Evolutionary conservation across 2,888 invertebrate species (phyloP).

Genomic region (Patella caerulea): DNA sequence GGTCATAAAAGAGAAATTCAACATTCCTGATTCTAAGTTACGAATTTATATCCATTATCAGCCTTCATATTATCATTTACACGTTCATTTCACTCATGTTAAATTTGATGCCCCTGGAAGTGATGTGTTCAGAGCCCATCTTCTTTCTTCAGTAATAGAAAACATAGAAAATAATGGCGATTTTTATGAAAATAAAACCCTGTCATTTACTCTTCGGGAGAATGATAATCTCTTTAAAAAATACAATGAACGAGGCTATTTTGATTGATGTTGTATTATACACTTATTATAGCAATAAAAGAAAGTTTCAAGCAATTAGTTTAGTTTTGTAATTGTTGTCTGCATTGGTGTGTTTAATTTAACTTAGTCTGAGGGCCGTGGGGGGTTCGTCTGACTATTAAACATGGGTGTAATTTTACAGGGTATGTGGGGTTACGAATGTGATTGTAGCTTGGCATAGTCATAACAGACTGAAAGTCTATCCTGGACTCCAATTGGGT

Average conservation of each 20-base stretch:
- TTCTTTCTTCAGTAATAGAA: constrained; percentile 88
- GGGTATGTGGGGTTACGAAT: too few relatives aligned
- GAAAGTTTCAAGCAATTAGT: too few relatives aligned
- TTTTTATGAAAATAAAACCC: constrained; percentile 86
- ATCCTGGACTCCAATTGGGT: too few relatives aligned
- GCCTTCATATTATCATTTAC: constrained; percentile 96
- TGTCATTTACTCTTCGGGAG: constrained; percentile 86
- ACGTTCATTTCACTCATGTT: constrained; percentile 89
- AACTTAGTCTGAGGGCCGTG: too few relatives aligned
- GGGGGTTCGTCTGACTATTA: too few relatives aligned
- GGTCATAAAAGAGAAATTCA: constrained; percentile 84
- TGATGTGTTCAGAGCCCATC: constrained; percentile 87
- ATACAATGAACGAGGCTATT: constrained; percentile 48
- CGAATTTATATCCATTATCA: constrained; percentile 94
- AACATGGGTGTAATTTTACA: too few relatives aligned
- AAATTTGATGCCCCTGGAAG: constrained; percentile 76
- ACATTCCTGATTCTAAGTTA: constrained; percentile 78
- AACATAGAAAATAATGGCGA: constrained; percentile 87
- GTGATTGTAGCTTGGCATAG: too few relatives aligned
- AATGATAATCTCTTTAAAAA: constrained; percentile 80
- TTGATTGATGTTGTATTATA: constrained; percentile 17
- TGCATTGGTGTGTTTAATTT: too few relatives aligned
- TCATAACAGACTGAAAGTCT: too few relatives aligned
- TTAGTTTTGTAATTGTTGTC: too few relatives aligned
- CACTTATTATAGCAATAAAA: too few relatives aligned